Conservation (phyloP, 2,797 vertebrate species). For the Melanotaenia parkinsoni region DNA sequence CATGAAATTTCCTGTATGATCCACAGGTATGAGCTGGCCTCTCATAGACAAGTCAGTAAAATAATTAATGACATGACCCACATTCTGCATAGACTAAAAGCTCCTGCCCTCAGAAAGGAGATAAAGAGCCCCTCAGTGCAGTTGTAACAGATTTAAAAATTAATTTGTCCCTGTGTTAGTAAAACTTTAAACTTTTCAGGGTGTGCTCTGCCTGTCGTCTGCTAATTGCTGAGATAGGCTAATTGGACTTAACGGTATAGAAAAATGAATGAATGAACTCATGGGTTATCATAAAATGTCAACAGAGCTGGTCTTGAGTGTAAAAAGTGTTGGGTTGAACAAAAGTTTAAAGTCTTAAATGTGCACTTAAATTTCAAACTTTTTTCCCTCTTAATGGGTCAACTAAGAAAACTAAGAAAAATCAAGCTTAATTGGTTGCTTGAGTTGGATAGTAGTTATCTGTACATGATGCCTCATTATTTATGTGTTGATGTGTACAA, state of each 20-base stretch:
- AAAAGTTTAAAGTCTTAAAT: neutral
- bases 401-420: neutral
- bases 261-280: neutral
- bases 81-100: neutral
- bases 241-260: neutral
- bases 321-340: neutral
- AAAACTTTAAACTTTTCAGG: too few species aligned
- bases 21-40: neutral
- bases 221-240: neutral
- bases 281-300: neutral
- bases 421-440: conserved; percentile 14
- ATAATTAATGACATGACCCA: neutral
- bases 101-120: too few species aligned
- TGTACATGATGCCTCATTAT: conserved; percentile 49
- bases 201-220: neutral
- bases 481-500: conserved; percentile 36
- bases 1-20: too few species aligned
- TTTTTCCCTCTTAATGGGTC: conserved; percentile 22
- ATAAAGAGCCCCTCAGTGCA: neutral
- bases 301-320: neutral
- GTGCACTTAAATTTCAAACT: neutral
- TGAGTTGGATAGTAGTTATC: conserved; percentile 44
- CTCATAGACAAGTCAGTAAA: too few species aligned
- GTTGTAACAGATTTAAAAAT: neutral
- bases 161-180: too few species aligned